Base-by-base conservation (phyloP, 2,797 vertebrate genomes). In the Lagorchestes hirsutus region DNA sequence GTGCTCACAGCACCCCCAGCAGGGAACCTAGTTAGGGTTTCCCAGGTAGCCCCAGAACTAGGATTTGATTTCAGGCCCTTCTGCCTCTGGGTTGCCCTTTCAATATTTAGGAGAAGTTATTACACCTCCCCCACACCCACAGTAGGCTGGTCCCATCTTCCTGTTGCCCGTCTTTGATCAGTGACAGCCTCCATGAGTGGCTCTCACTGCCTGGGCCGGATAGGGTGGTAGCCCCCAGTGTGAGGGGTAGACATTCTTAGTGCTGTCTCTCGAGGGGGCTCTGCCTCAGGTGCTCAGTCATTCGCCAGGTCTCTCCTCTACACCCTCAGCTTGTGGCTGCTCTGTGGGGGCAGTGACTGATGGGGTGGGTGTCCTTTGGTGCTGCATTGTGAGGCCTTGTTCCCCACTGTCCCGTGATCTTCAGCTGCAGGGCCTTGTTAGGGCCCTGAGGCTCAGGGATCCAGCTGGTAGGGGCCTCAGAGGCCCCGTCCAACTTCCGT, bases 131-230 rank as follows among this genome's bases (percentile, higher is more conserved):
- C 59, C 29, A 31, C 10, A 11, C 16, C 58, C 58, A 31, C 29
- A 4, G 29, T 0, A 31, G 29, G 58, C 58, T 3, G 13, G 59
- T 5, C 31, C 50, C 50, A 0, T 52, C 29, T 59, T 31, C 29
- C 29, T 62, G 58, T 58, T 0, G 5, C 56, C 56, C 57, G 27
- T 58, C 24, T 58, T 29, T 58, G 29, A 12, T 62, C 5, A 6
- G 56, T 5, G 5, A 27, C n/a, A 9, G 62, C 29, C 28, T 4
- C 22, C 50, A 1, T 5, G 91, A 55, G 59, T 82, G 28, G 6
- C 27, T 55, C 24, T 58, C 1, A 0, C 5, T 54, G 0, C n/a
- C n/a, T 67, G 27, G 27, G 57, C 57, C 0, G 55, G 55, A 55
- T 55, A 16, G 55, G 14, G 22, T 24, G 56, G 56, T 6, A 57